These are phyloP conservation scores for Tetrao urogallus DNA, from an alignment of 2,113 vertebrate species.

Conservation along the genomic window DNA sequence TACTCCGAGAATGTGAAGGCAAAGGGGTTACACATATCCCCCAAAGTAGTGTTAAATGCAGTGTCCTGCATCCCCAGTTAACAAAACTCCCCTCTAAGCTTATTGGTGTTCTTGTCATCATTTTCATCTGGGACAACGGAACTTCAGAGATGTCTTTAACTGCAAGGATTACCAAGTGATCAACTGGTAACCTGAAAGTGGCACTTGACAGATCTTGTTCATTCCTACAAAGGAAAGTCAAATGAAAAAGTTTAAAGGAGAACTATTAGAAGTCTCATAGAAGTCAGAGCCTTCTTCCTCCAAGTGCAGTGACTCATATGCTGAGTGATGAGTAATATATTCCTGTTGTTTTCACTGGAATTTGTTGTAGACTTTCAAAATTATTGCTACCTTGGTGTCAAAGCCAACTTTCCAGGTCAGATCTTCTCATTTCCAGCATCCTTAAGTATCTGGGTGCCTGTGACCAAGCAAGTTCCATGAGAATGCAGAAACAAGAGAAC, in stretches of 20 bases:
- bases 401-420: neutral
- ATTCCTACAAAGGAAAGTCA: neutral
- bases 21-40: accelerated
- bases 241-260: neutral
- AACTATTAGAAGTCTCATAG: neutral
- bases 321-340: neutral
- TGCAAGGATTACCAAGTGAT: neutral
- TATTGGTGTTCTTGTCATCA: neutral
- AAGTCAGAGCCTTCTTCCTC: neutral
- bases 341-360: neutral
- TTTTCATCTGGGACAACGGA: neutral
- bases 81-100: neutral
- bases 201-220: neutral
- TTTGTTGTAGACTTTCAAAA: neutral
- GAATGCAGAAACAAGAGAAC: neutral
- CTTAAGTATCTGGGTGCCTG: neutral
- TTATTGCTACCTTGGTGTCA: neutral
- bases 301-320: neutral
- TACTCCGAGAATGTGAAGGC: neutral
- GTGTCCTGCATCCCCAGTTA: neutral
- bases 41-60: neutral
- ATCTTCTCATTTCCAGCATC: neutral
- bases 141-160: neutral
- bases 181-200: neutral
- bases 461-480: neutral